Base-by-base conservation (phyloP, 2,888 invertebrate species). In the Amiota communis region DNA sequence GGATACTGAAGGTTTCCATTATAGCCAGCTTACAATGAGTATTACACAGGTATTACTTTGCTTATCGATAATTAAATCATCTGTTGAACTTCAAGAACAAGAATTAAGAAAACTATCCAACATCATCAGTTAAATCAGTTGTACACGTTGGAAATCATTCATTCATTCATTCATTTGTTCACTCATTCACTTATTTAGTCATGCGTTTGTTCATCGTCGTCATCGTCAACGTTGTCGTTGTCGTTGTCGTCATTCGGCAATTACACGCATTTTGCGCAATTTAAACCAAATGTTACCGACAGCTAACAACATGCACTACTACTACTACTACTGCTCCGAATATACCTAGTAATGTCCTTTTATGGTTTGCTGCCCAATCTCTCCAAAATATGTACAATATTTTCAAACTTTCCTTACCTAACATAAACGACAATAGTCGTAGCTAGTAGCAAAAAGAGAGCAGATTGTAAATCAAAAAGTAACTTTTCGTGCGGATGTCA, bases 241-340 rank as follows among this genome's bases (percentile, higher is more conserved):
- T 36, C 36, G 36, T 36, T 36, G 36, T 6, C 36, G 36, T 36
- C 36, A 36, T 36, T 36, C 36, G 36, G 84, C 84, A 84, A 84
- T 84, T 84, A 84, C 84, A 85, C 84, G 84, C 84, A 84, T 85
- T 84, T 84, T 84, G 82, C 82, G 81, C 84, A 84, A 84, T 84
- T 84, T 84, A 84, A 85, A 77, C 85, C 84, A 84, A 84, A 83
- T 84, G 85, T 83, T 85, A 84, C 85, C 85, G 83, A 84, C 83
- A 84, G 85, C 78, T 80, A 79, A 82, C 82, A 81, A 80, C 81
- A 23, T 68, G 20, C 13, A 36, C 78, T 74, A 79, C 74, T 79
- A 48, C 15, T 48, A 49, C 67, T 49, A n/a, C 36, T 36, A 36
- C 36, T 6, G 6, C 36, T 36, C 36, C 36, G 36, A 36, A 6